Evolutionary conservation across 1,140 invertebrate species (phyloP).

Genomic region (Metaphire vulgaris): DNA sequence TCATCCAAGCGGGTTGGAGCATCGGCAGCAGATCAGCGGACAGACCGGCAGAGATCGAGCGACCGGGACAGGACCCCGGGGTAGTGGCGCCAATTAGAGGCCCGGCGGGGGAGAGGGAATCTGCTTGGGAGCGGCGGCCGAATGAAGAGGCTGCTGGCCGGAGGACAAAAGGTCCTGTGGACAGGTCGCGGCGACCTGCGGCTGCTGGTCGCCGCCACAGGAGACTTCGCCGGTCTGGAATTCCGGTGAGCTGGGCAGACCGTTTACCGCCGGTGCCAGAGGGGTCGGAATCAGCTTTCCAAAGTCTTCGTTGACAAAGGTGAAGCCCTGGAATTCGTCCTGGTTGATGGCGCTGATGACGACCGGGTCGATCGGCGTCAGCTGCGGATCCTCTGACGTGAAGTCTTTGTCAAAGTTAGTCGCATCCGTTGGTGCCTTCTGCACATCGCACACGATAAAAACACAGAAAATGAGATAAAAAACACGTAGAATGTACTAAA

Average conservation of each 20-base stretch:
- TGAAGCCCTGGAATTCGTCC: slow-evolving; percentile 95
- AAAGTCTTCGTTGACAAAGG: slow-evolving; percentile 87
- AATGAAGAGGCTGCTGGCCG: not conserved
- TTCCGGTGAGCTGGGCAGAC: not conserved
- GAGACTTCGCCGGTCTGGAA: not conserved
- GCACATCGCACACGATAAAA: too few species aligned
- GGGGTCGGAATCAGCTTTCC: slow-evolving; percentile 33
- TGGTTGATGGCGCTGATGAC: slow-evolving; percentile 87
- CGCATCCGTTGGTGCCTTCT: not conserved
- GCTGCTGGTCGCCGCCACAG: too few species aligned
- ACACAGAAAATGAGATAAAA: too few species aligned
- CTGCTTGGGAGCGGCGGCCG: not conserved
- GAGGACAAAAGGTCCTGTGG: too few species aligned
- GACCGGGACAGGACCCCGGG: too few species aligned
- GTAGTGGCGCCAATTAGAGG: too few species aligned
- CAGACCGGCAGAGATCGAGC: too few species aligned
- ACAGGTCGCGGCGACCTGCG: too few species aligned
- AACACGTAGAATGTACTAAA: too few species aligned
- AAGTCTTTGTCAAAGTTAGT: not conserved
- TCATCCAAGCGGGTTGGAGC: too few species aligned
- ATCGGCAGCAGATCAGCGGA: too few species aligned
- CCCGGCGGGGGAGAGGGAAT: not conserved
- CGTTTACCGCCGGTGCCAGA: not conserved
- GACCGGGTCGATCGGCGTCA: slow-evolving; percentile 86
- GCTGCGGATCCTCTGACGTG: slow-evolving; percentile 72